Evolutionary conservation across 1,140 invertebrate genomes (phyloP), one percentile per base, ranked within the genome.

Genomic region (Asobara japonica): DNA sequence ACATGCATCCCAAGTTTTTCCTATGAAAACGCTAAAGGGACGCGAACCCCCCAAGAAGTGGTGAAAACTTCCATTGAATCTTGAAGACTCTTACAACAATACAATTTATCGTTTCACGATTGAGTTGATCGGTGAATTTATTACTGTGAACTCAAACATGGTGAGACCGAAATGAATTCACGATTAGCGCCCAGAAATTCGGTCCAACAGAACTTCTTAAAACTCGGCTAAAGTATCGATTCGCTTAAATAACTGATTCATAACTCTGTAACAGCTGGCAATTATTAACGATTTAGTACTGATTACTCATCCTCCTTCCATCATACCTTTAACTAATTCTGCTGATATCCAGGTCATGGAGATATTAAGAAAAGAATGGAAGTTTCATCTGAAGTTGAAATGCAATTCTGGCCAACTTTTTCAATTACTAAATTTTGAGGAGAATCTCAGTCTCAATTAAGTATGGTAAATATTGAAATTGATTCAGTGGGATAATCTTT

Each of bases 271-370:
- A 18, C 18, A 56, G 11, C 22, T 56, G 22, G 51, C 22, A 25
- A 56, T 56, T 56, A 56, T 56, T 56, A 56, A 56, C 51, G 51
- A 56, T 56, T 56, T 56, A 25, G 2, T 10, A 25, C 51, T 56
- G 20, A 56, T 25, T 56, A 56, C 22, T 56, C 51, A 56, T 56
- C 51, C 22, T 56, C 20, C 2, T 22, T 56, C 22, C 51, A 56
- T 56, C 51, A 27, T 56, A 1, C 8, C 20, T 51, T 25, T 10
- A 27, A 56, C 22, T 56, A 27, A 56, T 25, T 56, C 22, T 5
- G 11, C 18, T 10, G 51, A 25, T 1, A 25, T 56, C 25, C 51
- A 18, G 22, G 51, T 56, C 51, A 56, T 22, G 45, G 22, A 0
- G 51, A 56, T 27, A 27, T 56, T 56, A 1, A 56, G 7, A 22